These are phyloP conservation scores for Gisinianus flammeolus DNA, from an alignment of 2,888 invertebrate species.

Conservation along the genomic window DNA sequence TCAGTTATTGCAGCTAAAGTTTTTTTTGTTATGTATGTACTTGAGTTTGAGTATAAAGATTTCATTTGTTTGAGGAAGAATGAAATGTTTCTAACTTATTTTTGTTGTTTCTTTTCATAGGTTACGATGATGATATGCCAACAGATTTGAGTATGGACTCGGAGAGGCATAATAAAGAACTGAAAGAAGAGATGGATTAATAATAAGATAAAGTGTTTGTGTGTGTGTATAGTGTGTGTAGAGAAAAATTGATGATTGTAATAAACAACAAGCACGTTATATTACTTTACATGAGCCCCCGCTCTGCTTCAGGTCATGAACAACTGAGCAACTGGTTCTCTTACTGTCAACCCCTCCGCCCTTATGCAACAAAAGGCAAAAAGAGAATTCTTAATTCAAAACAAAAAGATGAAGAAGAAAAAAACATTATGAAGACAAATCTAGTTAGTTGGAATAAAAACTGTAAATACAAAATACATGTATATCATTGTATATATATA, in stretches of 20 bases:
- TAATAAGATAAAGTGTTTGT: background rate
- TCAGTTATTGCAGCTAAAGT: too few relatives aligned
- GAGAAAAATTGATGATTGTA: constrained; percentile 42
- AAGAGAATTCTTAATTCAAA: constrained; percentile 28
- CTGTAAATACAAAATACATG: constrained; percentile 30
- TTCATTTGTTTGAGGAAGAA: too few relatives aligned
- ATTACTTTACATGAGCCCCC: constrained; percentile 33
- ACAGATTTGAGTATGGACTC: constrained; percentile 72
- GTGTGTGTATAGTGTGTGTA: background rate
- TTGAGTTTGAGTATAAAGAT: too few relatives aligned
- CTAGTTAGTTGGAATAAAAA: constrained; percentile 33
- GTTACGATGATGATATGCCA: constrained; percentile 70
- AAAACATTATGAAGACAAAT: constrained; percentile 28
- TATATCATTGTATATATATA: background rate
- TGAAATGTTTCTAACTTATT: background rate
- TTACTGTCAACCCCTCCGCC: constrained; percentile 29
- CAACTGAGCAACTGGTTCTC: constrained; percentile 22
- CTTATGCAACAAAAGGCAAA: constrained; percentile 17
- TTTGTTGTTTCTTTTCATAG: constrained; percentile 60
- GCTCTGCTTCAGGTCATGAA: constrained; percentile 39
- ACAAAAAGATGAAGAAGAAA: constrained; percentile 20
- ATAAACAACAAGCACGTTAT: constrained; percentile 34
- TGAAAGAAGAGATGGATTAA: constrained; percentile 50
- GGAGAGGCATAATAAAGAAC: constrained; percentile 50
- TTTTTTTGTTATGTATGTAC: too few relatives aligned